Conservation (phyloP, 1,140 invertebrate species). For the Melitaea cinxia region DNA sequence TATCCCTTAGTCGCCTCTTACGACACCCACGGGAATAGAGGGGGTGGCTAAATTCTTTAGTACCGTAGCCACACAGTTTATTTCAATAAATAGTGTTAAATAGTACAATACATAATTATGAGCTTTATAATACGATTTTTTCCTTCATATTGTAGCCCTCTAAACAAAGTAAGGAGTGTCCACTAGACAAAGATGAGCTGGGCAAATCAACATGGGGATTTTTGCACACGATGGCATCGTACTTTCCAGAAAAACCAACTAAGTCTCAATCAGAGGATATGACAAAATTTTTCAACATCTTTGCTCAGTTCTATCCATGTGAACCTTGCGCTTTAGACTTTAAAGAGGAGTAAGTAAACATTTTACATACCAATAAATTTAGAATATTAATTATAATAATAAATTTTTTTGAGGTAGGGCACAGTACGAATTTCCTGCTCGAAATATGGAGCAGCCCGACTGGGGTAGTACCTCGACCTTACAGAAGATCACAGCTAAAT, state of each 20-base stretch:
- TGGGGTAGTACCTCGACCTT: too few relatives aligned
- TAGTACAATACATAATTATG: background rate
- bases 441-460: too few relatives aligned
- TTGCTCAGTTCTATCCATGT: constrained; percentile 98
- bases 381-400: too few relatives aligned
- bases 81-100: too few relatives aligned
- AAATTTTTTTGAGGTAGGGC: too few relatives aligned
- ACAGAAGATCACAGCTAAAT: too few relatives aligned
- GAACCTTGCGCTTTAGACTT: constrained; percentile 96
- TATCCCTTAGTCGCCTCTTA: too few relatives aligned
- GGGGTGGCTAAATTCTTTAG: too few relatives aligned
- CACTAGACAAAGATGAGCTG: constrained; percentile 88
- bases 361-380: too few relatives aligned
- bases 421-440: too few relatives aligned
- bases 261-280: constrained; percentile 88
- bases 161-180: constrained; percentile 83
- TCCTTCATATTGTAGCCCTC: constrained; percentile 36
- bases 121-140: background rate
- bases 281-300: constrained; percentile 91
- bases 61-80: too few relatives aligned
- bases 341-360: constrained; percentile 86
- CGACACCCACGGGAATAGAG: too few relatives aligned
- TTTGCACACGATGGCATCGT: constrained; percentile 98
- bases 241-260: constrained; percentile 94
- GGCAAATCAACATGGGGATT: constrained; percentile 94